Evolutionary conservation across 92 coral and sea anemone genomes (phyloP).

Genomic region (Zoanthus solanderi): DNA sequence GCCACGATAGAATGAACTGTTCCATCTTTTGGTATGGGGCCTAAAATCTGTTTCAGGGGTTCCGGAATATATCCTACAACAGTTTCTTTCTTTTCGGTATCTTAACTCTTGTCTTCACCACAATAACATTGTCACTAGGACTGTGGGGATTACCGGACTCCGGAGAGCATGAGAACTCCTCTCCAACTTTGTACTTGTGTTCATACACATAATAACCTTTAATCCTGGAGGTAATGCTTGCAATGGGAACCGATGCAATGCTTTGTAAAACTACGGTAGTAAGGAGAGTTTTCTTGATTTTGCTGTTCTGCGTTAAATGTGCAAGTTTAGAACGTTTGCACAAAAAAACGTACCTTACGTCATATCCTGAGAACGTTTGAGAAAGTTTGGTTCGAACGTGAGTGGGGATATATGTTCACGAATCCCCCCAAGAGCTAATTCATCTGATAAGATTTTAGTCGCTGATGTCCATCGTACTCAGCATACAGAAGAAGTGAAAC

Average conservation of each 20-base stretch:
- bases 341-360: no score
- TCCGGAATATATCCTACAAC: no score
- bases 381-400: constrained; percentile 51
- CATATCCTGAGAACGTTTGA: neutral
- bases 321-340: no score
- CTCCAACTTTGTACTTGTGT: constrained; percentile 54
- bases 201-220: constrained; percentile 47
- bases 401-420: constrained; percentile 59
- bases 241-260: constrained; percentile 46
- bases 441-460: constrained; percentile 46
- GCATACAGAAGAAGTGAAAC: constrained; percentile 53
- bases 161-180: constrained; percentile 27
- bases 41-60: no score
- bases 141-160: constrained; percentile 18
- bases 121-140: no score
- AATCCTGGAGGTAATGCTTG: constrained; percentile 49
- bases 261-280: constrained; percentile 7
- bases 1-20: no score
- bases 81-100: no score
- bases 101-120: neutral
- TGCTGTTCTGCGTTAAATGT: no score
- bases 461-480: constrained; percentile 61
- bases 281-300: no score
- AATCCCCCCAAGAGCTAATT: constrained; percentile 29
- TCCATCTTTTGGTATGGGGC: no score